These are phyloP conservation scores for Luperina nickerlii DNA, from an alignment of 2,888 invertebrate species.

Conservation along the genomic window DNA sequence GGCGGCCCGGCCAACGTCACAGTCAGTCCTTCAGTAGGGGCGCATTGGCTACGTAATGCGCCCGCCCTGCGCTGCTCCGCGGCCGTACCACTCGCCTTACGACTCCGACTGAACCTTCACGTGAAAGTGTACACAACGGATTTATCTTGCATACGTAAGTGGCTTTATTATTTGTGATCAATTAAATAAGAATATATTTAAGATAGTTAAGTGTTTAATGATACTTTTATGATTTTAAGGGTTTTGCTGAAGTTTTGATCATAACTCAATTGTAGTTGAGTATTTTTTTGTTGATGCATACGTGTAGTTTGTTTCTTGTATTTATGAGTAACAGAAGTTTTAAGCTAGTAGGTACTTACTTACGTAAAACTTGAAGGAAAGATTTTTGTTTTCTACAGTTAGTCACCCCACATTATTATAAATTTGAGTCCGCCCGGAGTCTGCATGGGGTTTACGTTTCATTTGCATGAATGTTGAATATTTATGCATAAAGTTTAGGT, in stretches of 20 bases:
- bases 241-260: slow-evolving; percentile 3
- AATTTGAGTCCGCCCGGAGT: slow-evolving; percentile 33
- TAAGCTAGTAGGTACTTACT: neutral
- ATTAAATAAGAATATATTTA: neutral
- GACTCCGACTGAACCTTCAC: slow-evolving; percentile 66
- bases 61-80: slow-evolving; percentile 70
- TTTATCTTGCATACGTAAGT: slow-evolving; percentile 62
- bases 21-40: slow-evolving; percentile 78
- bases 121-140: slow-evolving; percentile 66
- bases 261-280: neutral
- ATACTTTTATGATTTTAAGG: neutral
- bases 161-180: slow-evolving; percentile 24
- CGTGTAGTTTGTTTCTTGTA: neutral
- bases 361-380: neutral
- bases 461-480: slow-evolving; percentile 59
- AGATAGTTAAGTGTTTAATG: neutral
- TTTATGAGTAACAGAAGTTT: neutral
- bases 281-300: neutral
- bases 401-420: slow-evolving; percentile 47
- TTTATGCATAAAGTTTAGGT: slow-evolving; percentile 40
- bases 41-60: slow-evolving; percentile 83
- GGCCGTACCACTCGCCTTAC: slow-evolving; percentile 53
- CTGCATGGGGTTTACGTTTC: slow-evolving; percentile 36
- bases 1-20: slow-evolving; percentile 67
- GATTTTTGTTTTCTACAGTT: slow-evolving; percentile 6